Conservation (phyloP, 2,888 invertebrate species). For the Drosophila recens region DNA sequence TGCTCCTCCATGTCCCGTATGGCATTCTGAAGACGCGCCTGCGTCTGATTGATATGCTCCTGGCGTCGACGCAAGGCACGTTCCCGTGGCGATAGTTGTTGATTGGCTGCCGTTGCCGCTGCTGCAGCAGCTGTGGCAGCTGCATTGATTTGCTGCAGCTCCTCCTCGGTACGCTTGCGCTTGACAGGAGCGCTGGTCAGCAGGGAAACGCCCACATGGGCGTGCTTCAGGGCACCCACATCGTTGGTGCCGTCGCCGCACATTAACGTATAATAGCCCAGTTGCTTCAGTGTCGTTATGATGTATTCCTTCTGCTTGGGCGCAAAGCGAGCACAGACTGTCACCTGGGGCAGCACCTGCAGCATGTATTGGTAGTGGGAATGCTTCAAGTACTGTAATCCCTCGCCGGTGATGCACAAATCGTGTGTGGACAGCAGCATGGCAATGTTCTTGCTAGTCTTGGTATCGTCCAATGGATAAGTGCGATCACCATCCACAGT, state of each 20-base stretch:
- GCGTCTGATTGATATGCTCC: constrained; percentile 81
- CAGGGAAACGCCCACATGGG: constrained; percentile 97
- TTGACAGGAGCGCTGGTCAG: constrained; percentile 92
- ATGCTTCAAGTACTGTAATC: constrained; percentile 89
- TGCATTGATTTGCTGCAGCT: constrained; percentile 54
- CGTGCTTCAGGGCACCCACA: constrained; percentile 99
- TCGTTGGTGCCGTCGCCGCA: constrained; percentile 99
- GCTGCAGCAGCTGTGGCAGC: constrained; percentile 52
- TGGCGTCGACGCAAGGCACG: constrained; percentile 81
- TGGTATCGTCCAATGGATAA: constrained; percentile 56
- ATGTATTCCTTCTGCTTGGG: constrained; percentile 99
- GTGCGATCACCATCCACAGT: constrained; percentile 89
- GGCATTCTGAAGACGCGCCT: constrained; percentile 85
- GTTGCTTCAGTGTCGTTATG: constrained; percentile 93
- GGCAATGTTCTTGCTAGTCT: constrained; percentile 87
- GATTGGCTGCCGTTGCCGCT: constrained; percentile 65
- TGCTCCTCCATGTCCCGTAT: constrained; percentile 95
- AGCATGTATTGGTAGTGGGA: constrained; percentile 88
- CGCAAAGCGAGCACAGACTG: constrained; percentile 98
- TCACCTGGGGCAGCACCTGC: constrained; percentile 92
- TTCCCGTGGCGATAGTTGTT: constrained; percentile 80
- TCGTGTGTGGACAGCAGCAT: constrained; percentile 91
- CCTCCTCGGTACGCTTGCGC: constrained; percentile 67
- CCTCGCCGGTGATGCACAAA: constrained; percentile 98
- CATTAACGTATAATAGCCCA: constrained; percentile 97